phyloP scores from a whole-genome alignment of 2,888 invertebrate species.

The Trachelus stipa region DNA sequence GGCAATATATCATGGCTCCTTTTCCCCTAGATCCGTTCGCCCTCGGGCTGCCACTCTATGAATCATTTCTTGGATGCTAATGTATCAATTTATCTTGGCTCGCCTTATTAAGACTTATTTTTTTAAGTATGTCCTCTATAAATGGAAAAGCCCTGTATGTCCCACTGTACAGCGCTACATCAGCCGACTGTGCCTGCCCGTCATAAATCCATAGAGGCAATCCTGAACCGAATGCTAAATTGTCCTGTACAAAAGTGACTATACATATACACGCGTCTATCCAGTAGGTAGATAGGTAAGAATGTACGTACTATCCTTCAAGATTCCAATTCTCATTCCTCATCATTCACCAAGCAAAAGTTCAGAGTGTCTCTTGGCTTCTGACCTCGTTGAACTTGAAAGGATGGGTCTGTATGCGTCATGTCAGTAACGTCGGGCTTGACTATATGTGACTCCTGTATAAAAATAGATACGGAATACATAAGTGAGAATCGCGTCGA shows the following conservation, averaged over 20 bases:
- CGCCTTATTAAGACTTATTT: constrained; percentile 51
- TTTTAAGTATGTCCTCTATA: constrained; percentile 27
- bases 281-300: not conserved
- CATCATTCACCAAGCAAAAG: not conserved
- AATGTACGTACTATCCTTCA: not conserved
- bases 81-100: constrained; percentile 61
- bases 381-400: not conserved
- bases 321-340: not conserved
- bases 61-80: constrained; percentile 61
- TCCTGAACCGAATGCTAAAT: not conserved
- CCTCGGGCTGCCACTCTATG: constrained; percentile 47
- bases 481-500: constrained; percentile 28
- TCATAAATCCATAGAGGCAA: not conserved
- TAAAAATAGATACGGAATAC: constrained; percentile 41
- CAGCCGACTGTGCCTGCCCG: not conserved
- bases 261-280: not conserved
- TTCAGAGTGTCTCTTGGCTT: not conserved
- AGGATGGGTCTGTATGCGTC: not conserved
- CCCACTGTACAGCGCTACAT: not conserved
- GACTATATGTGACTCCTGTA: constrained; percentile 10
- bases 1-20: constrained; percentile 48
- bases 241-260: no score
- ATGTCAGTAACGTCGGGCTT: not conserved
- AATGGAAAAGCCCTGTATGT: constrained; percentile 3
- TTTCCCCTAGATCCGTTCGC: constrained; percentile 18